Percentiles rank a stretch among this genome's conserved stretches.
Conservation (phyloP, 2,113 vertebrate genomes). For the Cariama cristata region DNA sequence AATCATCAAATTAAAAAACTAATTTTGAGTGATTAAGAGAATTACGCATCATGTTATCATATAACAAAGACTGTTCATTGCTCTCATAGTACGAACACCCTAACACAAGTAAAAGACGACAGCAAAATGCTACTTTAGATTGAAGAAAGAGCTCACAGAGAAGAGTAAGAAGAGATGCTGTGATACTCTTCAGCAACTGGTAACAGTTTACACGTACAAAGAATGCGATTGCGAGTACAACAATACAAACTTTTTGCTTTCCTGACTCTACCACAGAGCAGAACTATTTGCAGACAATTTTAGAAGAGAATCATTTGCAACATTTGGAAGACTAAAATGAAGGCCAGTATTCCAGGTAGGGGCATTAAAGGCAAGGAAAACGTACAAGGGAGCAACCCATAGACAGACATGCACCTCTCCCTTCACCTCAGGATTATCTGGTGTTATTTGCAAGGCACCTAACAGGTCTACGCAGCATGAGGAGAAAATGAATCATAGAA, state of each 20-base stretch:
- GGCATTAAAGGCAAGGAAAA: background rate
- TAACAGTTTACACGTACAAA: background rate
- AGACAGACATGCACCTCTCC: background rate
- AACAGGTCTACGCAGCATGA: background rate
- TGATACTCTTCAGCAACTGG: background rate
- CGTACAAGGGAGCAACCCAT: background rate
- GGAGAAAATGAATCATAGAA: background rate
- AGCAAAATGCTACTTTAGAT: background rate
- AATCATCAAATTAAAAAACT: conserved; percentile 4
- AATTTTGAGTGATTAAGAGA: background rate
- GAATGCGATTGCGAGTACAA: fast-evolving
- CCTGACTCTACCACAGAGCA: background rate
- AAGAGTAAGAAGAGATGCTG: background rate
- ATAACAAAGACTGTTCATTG: background rate
- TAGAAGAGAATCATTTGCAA: background rate
- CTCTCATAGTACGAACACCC: background rate
- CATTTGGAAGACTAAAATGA: background rate
- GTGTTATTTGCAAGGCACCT: background rate
- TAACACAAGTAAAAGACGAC: background rate
- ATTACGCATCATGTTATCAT: background rate
- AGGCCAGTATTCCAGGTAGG: background rate
- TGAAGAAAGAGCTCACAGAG: background rate
- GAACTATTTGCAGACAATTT: background rate
- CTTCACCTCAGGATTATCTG: background rate
- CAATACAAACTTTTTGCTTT: background rate